Evolutionary conservation across 2,888 invertebrate genomes (phyloP).

Genomic region (Maniola hyperantus): DNA sequence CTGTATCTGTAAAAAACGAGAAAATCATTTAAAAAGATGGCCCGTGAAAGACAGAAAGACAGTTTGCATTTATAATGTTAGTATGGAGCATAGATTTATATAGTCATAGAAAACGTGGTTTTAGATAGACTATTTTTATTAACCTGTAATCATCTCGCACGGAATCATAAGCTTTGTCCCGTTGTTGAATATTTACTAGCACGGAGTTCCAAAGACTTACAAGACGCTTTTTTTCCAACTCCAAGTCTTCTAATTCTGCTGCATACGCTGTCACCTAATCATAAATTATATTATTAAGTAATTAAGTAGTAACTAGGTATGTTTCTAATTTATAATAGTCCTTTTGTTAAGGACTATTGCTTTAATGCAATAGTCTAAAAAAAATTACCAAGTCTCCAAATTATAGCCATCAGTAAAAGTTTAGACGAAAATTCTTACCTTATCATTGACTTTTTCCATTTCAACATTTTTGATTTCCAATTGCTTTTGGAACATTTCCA

Average conservation of each 20-base stretch:
- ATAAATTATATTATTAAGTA: not conserved
- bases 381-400: not conserved
- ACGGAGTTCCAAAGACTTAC: slow-evolving; percentile 89
- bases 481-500: slow-evolving; percentile 85
- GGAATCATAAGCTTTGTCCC: slow-evolving; percentile 85
- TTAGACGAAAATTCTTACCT: slow-evolving; percentile 49
- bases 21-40: too few species aligned
- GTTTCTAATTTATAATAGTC: too few species aligned
- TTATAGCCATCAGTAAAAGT: not conserved
- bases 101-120: too few species aligned
- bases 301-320: too few species aligned
- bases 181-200: slow-evolving; percentile 85
- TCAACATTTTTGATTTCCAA: slow-evolving; percentile 85
- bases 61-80: too few species aligned
- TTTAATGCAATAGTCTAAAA: not conserved
- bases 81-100: too few species aligned
- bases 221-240: slow-evolving; percentile 86
- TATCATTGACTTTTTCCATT: slow-evolving; percentile 78
- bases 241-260: slow-evolving; percentile 87
- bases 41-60: too few species aligned
- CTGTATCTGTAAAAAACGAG: too few species aligned
- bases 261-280: slow-evolving; percentile 85
- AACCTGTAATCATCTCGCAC: slow-evolving; percentile 83
- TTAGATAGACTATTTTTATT: too few species aligned
- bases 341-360: too few species aligned